phyloP scores from a whole-genome alignment of 2,113 vertebrate genomes.

The Nanorana parkeri region DNA sequence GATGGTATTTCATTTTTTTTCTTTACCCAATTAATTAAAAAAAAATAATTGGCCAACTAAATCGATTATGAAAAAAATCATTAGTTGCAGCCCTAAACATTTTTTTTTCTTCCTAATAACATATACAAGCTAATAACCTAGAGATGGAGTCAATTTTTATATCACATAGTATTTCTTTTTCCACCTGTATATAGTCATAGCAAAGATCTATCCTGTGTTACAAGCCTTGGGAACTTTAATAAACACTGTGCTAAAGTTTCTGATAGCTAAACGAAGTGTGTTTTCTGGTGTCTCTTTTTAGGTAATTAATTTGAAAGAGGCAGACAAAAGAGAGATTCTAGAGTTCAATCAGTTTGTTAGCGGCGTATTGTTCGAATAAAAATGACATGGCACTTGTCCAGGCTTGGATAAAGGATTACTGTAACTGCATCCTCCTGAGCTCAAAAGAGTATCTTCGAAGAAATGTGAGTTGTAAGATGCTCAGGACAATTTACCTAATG shows the following conservation, averaged over 20 bases:
- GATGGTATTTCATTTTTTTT: too few relatives aligned
- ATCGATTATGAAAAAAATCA: too few relatives aligned
- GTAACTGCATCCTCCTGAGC: conserved; percentile 55
- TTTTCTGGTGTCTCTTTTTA: conserved; percentile 51
- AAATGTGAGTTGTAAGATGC: conserved; percentile 56
- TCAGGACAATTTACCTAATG: conserved; percentile 54
- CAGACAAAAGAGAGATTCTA: conserved; percentile 56
- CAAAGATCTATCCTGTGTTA: neutral
- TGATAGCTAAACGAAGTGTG: conserved; percentile 34
- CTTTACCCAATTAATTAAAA: too few relatives aligned
- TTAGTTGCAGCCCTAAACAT: too few relatives aligned
- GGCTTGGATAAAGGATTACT: conserved; percentile 48
- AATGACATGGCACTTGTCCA: conserved; percentile 53
- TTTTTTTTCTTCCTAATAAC: too few relatives aligned
- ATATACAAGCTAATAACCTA: neutral
- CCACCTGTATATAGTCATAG: neutral
- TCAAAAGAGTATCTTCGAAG: conserved; percentile 48
- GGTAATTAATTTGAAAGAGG: conserved; percentile 54
- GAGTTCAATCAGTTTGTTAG: conserved; percentile 56
- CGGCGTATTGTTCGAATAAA: conserved; percentile 49
- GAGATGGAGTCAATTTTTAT: neutral
- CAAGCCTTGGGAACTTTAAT: conserved; percentile 32
- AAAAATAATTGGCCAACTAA: too few relatives aligned
- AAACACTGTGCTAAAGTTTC: conserved; percentile 9
- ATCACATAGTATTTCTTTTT: neutral